Conservation (phyloP, 2,888 invertebrate species). For the Coenonympha arcania region DNA sequence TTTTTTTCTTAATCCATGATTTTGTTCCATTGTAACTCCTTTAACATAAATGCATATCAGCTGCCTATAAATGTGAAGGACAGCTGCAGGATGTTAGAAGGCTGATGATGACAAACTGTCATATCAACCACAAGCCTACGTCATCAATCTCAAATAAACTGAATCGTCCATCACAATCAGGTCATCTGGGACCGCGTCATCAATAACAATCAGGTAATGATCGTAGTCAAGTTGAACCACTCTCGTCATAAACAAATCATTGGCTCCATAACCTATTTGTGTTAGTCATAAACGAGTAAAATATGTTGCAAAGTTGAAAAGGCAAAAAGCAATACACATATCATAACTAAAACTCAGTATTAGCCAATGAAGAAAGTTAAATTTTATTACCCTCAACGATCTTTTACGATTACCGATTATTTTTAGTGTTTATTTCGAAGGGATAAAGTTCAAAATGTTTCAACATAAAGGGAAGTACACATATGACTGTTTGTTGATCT, state of each 20-base stretch:
- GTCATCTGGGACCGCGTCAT: neutral
- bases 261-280: neutral
- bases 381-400: constrained; percentile 39
- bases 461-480: neutral
- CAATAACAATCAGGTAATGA: neutral
- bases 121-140: too few relatives aligned
- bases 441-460: constrained; percentile 12
- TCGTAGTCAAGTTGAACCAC: neutral
- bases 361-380: constrained; percentile 37
- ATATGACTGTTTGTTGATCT: constrained; percentile 12
- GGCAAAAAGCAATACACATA: constrained; percentile 32
- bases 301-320: constrained; percentile 19
- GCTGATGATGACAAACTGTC: too few relatives aligned
- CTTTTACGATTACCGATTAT: constrained; percentile 32
- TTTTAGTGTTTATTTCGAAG: neutral
- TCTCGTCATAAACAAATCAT: neutral
- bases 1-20: too few relatives aligned
- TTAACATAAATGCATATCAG: too few relatives aligned
- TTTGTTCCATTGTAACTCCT: too few relatives aligned
- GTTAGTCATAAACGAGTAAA: neutral
- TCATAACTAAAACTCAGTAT: constrained; percentile 32
- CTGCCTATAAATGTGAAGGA: too few relatives aligned
- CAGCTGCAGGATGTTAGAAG: too few relatives aligned
- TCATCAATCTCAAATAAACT: neutral
- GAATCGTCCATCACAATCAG: neutral